phyloP scores from a whole-genome alignment of 2,888 invertebrate genomes.

The Meta bourneti region DNA sequence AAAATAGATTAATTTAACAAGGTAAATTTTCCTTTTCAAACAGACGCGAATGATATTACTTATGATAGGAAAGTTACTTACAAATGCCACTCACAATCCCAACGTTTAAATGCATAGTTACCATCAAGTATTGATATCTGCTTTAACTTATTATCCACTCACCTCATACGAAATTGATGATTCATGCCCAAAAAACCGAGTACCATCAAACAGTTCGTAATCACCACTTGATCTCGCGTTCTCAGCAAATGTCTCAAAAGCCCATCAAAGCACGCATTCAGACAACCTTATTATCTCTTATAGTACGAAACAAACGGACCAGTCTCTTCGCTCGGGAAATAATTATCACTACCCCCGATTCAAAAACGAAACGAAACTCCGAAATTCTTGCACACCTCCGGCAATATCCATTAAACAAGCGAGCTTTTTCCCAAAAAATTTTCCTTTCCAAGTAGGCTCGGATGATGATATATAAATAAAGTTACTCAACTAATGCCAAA shows the following conservation, averaged over 20 bases:
- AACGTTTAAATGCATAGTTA: no score
- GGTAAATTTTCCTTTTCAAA: no score
- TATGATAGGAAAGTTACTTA: no score
- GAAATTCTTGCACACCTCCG: not conserved
- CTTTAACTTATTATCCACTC: no score
- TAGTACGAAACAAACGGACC: not conserved
- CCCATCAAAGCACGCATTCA: not conserved
- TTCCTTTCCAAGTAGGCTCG: not conserved
- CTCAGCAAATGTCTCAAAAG: not conserved
- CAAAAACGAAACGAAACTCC: conserved; percentile 19
- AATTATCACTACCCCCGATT: conserved; percentile 27
- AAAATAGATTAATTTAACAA: no score
- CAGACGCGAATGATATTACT: no score
- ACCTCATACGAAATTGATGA: no score
- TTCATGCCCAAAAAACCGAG: not conserved
- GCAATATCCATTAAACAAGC: conserved; percentile 17
- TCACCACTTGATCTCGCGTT: not conserved
- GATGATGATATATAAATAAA: not conserved
- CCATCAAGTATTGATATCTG: no score
- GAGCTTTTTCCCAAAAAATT: conserved; percentile 34
- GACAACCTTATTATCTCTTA: not conserved
- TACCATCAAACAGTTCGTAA: not conserved
- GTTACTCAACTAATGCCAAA: no score
- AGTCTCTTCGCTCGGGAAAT: conserved; percentile 15
- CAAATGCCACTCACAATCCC: no score